Conservation (phyloP, 30 jellyfish, hydroid and myxozoan species). For the Catostylus mosaicus region DNA sequence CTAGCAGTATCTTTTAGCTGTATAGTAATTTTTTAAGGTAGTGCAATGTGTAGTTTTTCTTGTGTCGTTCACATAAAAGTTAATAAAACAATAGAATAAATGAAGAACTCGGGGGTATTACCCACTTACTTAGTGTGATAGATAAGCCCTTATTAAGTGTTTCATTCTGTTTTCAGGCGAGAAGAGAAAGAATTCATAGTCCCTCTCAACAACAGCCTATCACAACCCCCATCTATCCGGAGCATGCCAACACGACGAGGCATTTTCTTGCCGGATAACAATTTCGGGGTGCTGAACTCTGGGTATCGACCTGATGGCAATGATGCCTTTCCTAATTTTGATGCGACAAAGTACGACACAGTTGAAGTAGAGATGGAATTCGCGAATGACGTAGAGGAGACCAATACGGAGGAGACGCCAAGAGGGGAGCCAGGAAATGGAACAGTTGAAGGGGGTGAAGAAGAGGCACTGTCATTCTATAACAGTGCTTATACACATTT, state of each 20-base stretch:
- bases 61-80: too few relatives aligned
- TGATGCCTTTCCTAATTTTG: background rate
- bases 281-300: conserved; percentile 73
- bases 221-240: conserved; percentile 88
- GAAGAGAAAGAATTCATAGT: conserved; percentile 78
- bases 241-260: conserved; percentile 91
- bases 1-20: too few relatives aligned
- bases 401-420: conserved; percentile 17
- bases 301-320: conserved; percentile 76
- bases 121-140: too few relatives aligned
- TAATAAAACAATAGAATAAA: too few relatives aligned
- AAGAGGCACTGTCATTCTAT: conserved; percentile 45
- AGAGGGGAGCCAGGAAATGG: background rate
- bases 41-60: too few relatives aligned
- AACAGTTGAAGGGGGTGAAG: background rate
- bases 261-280: conserved; percentile 81
- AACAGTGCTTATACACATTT: conserved; percentile 60
- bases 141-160: too few relatives aligned
- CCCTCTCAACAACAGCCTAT: conserved; percentile 77
- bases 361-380: conserved; percentile 82
- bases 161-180: too few relatives aligned
- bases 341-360: conserved; percentile 16
- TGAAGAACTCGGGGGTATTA: too few relatives aligned
- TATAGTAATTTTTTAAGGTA: too few relatives aligned
- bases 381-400: conserved; percentile 55